These are phyloP conservation scores for Apodemia zela DNA, from an alignment of 2,888 invertebrate species.

Conservation along the genomic window DNA sequence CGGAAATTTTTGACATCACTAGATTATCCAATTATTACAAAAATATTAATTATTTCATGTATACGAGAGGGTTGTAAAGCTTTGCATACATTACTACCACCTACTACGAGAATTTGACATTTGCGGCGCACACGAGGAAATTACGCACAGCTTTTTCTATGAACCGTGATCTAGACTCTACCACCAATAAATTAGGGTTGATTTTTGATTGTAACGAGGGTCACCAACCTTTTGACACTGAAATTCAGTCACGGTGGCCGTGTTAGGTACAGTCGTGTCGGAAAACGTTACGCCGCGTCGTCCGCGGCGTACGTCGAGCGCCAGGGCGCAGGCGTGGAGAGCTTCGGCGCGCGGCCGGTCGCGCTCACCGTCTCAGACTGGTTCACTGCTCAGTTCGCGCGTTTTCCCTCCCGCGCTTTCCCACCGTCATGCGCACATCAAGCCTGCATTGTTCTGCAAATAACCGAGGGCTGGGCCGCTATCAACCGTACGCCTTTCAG, in stretches of 20 bases:
- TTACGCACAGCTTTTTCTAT: slow-evolving; percentile 39
- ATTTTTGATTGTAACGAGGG: slow-evolving; percentile 55
- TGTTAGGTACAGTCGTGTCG: slow-evolving; percentile 71
- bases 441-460: slow-evolving; percentile 77
- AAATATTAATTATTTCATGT: not conserved
- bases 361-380: slow-evolving; percentile 73
- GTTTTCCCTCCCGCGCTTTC: slow-evolving; percentile 65
- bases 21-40: not conserved
- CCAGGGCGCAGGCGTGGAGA: slow-evolving; percentile 70
- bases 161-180: slow-evolving; percentile 39
- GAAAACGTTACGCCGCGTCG: slow-evolving; percentile 75
- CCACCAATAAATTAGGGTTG: slow-evolving; percentile 43
- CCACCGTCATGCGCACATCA: slow-evolving; percentile 72
- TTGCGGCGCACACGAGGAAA: slow-evolving; percentile 54
- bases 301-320: slow-evolving; percentile 70
- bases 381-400: slow-evolving; percentile 51
- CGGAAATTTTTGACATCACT: too few relatives aligned
- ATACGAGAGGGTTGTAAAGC: not conserved
- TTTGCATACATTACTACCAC: slow-evolving; percentile 9
- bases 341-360: slow-evolving; percentile 71
- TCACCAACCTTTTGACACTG: slow-evolving; percentile 80
- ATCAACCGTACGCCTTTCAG: slow-evolving; percentile 49
- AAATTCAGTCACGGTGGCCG: slow-evolving; percentile 68
- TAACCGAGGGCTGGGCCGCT: slow-evolving; percentile 71
- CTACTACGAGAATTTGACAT: slow-evolving; percentile 44